Evolutionary conservation across 2,797 vertebrate species (phyloP), one percentile per base, ranked within the genome.

Genomic region (Chelidonichthys spinosus): DNA sequence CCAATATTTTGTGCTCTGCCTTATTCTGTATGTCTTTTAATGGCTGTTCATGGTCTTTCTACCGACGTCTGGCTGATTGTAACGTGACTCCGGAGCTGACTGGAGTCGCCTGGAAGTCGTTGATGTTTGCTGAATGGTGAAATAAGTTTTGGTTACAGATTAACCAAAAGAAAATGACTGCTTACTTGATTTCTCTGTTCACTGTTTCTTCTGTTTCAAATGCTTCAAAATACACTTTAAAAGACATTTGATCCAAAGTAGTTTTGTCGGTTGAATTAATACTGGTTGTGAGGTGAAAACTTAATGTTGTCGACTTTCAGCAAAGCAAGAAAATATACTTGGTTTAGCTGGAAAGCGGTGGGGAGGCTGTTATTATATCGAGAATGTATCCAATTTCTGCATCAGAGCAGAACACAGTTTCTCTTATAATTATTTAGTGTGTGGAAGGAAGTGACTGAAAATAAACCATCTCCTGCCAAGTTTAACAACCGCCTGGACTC

Each of bases 51-150:
- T 9, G 17, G 25, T 54, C n/a, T 63, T 42, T 11, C 6, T 17
- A 47, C 71, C 42, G 17, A 71, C 49, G 14, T 69, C 35, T 63
- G 68, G 54, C 63, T 81, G 78, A 81, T 84, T 78, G 74, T 81
- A 66, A 63, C 46, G 37, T n/a, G 69, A 50, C 69, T 63, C 52
- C 53, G 52, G n/a, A 37, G 47, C 68, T 49, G 35, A 63, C 39
- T 54, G 66, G 15, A 60, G 49, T 18, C 53, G 33, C 42, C 63
- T 76, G 46, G 37, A 72, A 11, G 25, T 50, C 4, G 47, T 15
- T 32, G n/a, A 50, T 49, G 47, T 15, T 69, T 7, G 17, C 25
- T 32, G 25, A 43, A 25, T 25, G 25, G 25, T 25, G 25, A 25
- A 25, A 25, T 25, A 25, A 1, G 25, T 25, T 25, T 55, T 47